Evolutionary conservation across 2,113 vertebrate species (phyloP), one percentile per base, ranked within the genome.

Genomic region (Aldabrachelys gigantea): DNA sequence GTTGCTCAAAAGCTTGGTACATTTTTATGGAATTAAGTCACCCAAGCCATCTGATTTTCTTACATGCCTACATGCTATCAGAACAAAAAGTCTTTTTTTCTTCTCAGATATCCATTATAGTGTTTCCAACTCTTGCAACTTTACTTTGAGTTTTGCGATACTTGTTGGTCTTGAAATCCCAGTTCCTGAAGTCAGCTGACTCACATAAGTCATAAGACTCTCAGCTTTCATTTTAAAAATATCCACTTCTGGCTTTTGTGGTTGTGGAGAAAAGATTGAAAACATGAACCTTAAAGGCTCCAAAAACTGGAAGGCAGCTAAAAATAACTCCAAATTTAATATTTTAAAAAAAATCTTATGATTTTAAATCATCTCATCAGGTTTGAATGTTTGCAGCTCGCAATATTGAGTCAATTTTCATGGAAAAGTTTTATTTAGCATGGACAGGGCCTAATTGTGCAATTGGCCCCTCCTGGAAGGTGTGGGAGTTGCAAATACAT

Each of bases 231-330:
- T 89, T 84, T 27, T 53, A 44, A 62, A 62, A 53, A 52, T 2
- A 75, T 83, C 79, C 87, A 35, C 83, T 94, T 87, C 54, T 87
- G 91, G 38, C 3, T 49, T 84, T 95, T 38, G 91, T 85, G 90
- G 56, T 10, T 88, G 25, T 56, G 93, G 38, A 14, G 10, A 88
- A 85, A 5, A 76, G 76, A 6, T 17, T 80, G 84, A 90, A 95
- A 92, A 92, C 4, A 8, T 59, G 22, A 89, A 93, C 50, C 13
- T 83, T 27, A 16, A 13, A 62, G 4, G 25, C 80, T 87, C 89
- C 53, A 54, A 54, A 29, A 84, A 96, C 93, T 41, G 41, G 50
- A 50, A 50, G 3, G 0, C 7, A 84, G 82, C 25, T 4, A 52
- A 24, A 82, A 96, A 94, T 82, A 62, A 41, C 4, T 84, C 14